Base-by-base conservation (phyloP, 2,113 vertebrate species). In the Calidris pugnax region DNA sequence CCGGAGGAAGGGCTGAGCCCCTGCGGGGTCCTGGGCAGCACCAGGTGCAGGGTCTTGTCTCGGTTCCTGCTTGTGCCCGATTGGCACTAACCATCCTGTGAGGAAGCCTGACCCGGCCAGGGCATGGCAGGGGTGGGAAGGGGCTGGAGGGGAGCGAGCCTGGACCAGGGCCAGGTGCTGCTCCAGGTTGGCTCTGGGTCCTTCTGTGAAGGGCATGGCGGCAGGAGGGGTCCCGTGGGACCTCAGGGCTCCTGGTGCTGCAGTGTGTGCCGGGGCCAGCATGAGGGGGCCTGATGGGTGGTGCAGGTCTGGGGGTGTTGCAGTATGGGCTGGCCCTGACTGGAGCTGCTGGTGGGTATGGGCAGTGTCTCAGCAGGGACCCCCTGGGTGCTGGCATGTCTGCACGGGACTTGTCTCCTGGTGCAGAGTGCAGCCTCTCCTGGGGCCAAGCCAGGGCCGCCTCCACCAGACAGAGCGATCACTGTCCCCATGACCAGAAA, bases 221-320 rank as follows among this genome's bases (percentile, higher is more conserved):
- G 24, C 33, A 11, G 50, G 55, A 47, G 21, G 19, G 39, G 8
- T 22, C 39, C 19, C 0, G 0, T 6, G 48, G 53, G 24, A 53
- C 35, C 10, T 28, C 12, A 0, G 50, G 50, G 24, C 7, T 83
- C 20, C 20, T 0, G 1, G 23, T 57, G 77, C 56, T 23, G 13
- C 23, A 1, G 4, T 32, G 6, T n/a, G 50, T 10, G 45, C 37
- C 0, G 9, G 56, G 32, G 14, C 22, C 39, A 33, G n/a, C 28
- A 6, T 3, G 37, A 35, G 21, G 39, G 32, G 39, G 45, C 50
- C 30, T 0, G 0, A 8, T 0, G 22, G 74, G 37, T 21, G 0
- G 3, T 3, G 16, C 6, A 9, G 26, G 26, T 84, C 53, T 53
- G 68, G 55, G n/a, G 28, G 14, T 6, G 12, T 22, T 15, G 8